phyloP scores from a whole-genome alignment of 2,113 vertebrate species.

The Sitta europaea region DNA sequence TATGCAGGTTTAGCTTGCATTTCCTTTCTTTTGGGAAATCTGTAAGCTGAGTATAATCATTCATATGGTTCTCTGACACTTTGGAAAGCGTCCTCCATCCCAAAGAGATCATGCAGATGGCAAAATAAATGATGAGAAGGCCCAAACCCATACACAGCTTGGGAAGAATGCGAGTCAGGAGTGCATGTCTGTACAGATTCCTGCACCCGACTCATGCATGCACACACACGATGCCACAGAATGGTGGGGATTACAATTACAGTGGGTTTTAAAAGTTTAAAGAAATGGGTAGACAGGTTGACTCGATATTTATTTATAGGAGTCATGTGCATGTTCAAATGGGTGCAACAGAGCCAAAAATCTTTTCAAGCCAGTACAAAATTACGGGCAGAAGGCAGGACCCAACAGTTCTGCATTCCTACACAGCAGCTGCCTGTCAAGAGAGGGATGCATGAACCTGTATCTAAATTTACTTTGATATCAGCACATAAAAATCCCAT shows the following conservation, averaged over 20 bases:
- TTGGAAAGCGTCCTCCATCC: not conserved
- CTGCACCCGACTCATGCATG: fast-evolving
- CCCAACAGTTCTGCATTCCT: constrained; percentile 27
- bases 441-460: not conserved
- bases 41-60: not conserved
- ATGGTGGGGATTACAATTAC: not conserved
- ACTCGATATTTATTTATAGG: not conserved
- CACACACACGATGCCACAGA: not conserved
- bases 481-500: not conserved
- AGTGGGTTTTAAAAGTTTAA: not conserved
- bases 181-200: fast-evolving
- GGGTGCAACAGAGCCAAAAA: not conserved
- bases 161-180: fast-evolving
- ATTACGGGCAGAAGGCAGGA: not conserved
- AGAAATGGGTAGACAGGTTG: not conserved
- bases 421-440: constrained; percentile 28
- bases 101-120: not conserved
- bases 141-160: fast-evolving
- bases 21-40: not conserved
- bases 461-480: constrained; percentile 19
- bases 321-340: not conserved
- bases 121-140: not conserved
- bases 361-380: not conserved
- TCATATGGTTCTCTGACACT: not conserved
- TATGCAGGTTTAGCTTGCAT: not conserved